Evolutionary conservation across 2,888 invertebrate species (phyloP), one percentile per base, ranked within the genome.

Genomic region (Tipula unca): DNA sequence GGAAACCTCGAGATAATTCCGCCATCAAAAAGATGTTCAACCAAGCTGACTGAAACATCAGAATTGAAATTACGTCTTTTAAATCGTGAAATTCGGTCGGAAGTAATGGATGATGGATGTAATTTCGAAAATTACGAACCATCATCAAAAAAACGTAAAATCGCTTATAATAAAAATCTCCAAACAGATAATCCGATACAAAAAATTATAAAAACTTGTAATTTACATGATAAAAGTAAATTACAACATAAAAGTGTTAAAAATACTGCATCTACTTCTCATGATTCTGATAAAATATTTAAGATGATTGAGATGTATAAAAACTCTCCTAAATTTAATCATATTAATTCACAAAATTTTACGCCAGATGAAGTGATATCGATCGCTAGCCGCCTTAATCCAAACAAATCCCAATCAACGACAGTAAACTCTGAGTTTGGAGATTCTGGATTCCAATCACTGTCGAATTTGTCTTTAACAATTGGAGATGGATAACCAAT

Each of bases 41-140:
- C 29, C 6, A 83, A 83, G 4, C 32, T 83, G 32, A 32, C 10
- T 32, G 83, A 83, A 32, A 3, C 29, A 32, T 17, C 29, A n/a
- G 83, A 83, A n/a, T 83, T 83, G 32, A 83, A 83, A 83, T 17
- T 83, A 83, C 29, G 35, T 6, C 17, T 83, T 32, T 35, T 83
- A 32, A 83, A n/a, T 32, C 29, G 35, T 32, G 35, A 83, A 17
- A 17, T 83, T n/a, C 29, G 10, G 13, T 32, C 32, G 3, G 83
- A 83, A 83, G n/a, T n/a, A 5, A 83, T 83, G 83, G 83, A 83
- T 83, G 83, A 83, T 17, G 83, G n/a, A 4, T 17, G 35, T 32
- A 83, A 35, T 83, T 83, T 83, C n/a, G 83, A 83, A n/a, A 83
- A 83, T 35, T 83, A 83, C n/a, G 83, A 83, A 83, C 83, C 83